Evolutionary conservation across 2,888 invertebrate genomes (phyloP).

Genomic region (Encarsia formosa): DNA sequence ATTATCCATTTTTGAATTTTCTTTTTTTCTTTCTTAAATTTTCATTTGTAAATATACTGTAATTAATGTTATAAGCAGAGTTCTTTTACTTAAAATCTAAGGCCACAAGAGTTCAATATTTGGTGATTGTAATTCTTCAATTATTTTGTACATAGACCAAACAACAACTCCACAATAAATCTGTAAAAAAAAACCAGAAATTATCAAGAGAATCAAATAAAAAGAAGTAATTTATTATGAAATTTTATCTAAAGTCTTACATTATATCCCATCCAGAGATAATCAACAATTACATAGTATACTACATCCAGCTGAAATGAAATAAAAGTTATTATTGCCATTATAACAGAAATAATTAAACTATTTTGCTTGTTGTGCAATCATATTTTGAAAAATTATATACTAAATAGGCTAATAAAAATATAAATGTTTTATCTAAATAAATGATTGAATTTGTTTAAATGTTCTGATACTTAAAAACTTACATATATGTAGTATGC

Average conservation of each 20-base stretch:
- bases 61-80: too few relatives aligned
- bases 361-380: slow-evolving; percentile 7
- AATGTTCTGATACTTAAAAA: too few relatives aligned
- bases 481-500: slow-evolving; percentile 90
- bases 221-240: slow-evolving; percentile 6
- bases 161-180: slow-evolving; percentile 85
- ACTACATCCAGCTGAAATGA: slow-evolving; percentile 69
- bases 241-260: slow-evolving; percentile 55
- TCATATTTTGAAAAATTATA: slow-evolving; percentile 1
- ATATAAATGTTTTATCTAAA: not conserved
- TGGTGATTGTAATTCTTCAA: slow-evolving; percentile 77
- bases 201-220: too few relatives aligned
- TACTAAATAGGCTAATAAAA: slow-evolving; percentile 1
- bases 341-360: not conserved
- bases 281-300: slow-evolving; percentile 70
- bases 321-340: not conserved
- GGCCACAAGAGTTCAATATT: slow-evolving; percentile 77
- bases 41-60: too few relatives aligned
- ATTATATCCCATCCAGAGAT: slow-evolving; percentile 82
- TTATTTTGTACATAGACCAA: slow-evolving; percentile 77
- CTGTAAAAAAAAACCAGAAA: slow-evolving; percentile 60
- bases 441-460: slow-evolving; percentile 4
- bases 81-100: too few relatives aligned
- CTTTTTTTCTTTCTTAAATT: too few relatives aligned
- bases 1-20: too few relatives aligned